Base-by-base conservation (phyloP, 1,140 invertebrate genomes). In the Drosophila melanica region DNA sequence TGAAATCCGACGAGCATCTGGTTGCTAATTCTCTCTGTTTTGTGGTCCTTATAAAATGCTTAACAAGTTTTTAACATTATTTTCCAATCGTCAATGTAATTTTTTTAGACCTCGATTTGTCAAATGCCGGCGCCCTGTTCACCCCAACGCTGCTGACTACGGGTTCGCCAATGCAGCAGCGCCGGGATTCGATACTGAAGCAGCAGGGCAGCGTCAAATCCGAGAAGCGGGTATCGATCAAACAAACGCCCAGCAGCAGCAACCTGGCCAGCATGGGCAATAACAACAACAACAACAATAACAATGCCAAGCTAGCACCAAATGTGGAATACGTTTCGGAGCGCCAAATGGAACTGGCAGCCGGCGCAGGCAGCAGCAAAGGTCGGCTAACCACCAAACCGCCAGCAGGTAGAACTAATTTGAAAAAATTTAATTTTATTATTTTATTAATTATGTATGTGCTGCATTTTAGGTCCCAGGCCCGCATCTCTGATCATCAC, bases 401-500 rank as follows among this genome's bases (percentile, higher is more conserved):
- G 18, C 75, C 84, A 47, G n/a, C 82, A 71, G 90, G 90, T 80
- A 45, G 65, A 9, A 39, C 39, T 14, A 23, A n/a, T 11, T 11
- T 47, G 64, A 42, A 7, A 3, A 8, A 37, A 9, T 8, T n/a
- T 0, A n/a, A 12, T 27, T 8, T 37, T n/a, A 4, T n/a, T n/a
- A 20, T 14, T 8, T 18, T n/a, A 48, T 47, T 54, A 20, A 39
- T 48, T 16, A 23, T 9, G 23, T 14, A 23, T 23, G 12, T 39
- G n/a, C 14, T 9, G 7, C 14, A 2, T 14, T 11, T 10, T 23
- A 90, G 85, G 86, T 51, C 90, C 90, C 3, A 71, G 91, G 2
- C 91, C 91, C 14, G 90, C 91, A 0, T 92, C 91, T n/a, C 59
- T 92, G 66, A 87, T 91, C 45, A 90, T 92, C 45, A 91, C 91